Percentiles rank a stretch among this genome's conserved stretches.
Evolutionary conservation across 2,888 invertebrate species (phyloP).

Genomic region (Arge pagana): DNA sequence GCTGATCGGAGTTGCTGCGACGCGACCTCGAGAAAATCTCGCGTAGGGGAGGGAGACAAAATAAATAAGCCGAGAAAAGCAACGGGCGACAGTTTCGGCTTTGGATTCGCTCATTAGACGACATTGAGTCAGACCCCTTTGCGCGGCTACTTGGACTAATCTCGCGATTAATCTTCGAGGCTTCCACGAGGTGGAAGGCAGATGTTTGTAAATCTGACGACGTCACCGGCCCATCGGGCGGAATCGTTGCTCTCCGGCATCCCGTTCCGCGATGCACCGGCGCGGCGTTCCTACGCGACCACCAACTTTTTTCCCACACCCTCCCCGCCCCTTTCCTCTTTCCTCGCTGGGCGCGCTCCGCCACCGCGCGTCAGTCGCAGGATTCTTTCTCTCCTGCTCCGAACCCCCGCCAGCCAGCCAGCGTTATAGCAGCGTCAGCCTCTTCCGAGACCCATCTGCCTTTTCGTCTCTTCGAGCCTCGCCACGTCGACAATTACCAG

Average conservation of each 20-base stretch:
- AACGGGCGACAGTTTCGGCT: too few species aligned
- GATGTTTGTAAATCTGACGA: slow-evolving; percentile 40
- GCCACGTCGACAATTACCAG: neutral
- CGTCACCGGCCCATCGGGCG: slow-evolving; percentile 34
- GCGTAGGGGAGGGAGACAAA: too few species aligned
- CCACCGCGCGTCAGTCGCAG: neutral
- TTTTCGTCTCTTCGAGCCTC: slow-evolving; percentile 2
- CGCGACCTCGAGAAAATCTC: too few species aligned
- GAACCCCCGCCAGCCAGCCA: slow-evolving; percentile 16
- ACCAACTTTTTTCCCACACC: slow-evolving; percentile 18
- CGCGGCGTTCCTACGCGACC: too few species aligned
- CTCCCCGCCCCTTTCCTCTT: slow-evolving; percentile 10
- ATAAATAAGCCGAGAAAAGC: too few species aligned
- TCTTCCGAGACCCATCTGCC: slow-evolving; percentile 19
- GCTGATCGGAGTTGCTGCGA: too few species aligned
- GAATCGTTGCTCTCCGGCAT: slow-evolving; percentile 10
- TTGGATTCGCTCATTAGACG: slow-evolving; percentile 19
- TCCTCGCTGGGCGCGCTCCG: neutral
- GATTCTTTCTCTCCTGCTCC: slow-evolving; percentile 4
- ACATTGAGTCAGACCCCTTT: slow-evolving; percentile 34
- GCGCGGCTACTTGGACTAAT: slow-evolving; percentile 46
- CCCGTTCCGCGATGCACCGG: slow-evolving; percentile 6
- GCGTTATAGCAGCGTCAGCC: neutral
- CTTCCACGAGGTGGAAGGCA: slow-evolving; percentile 46
- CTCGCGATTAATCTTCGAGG: slow-evolving; percentile 53